These are phyloP conservation scores for Amblyjoppa proteus DNA, from an alignment of 2,888 invertebrate species.

Conservation along the genomic window DNA sequence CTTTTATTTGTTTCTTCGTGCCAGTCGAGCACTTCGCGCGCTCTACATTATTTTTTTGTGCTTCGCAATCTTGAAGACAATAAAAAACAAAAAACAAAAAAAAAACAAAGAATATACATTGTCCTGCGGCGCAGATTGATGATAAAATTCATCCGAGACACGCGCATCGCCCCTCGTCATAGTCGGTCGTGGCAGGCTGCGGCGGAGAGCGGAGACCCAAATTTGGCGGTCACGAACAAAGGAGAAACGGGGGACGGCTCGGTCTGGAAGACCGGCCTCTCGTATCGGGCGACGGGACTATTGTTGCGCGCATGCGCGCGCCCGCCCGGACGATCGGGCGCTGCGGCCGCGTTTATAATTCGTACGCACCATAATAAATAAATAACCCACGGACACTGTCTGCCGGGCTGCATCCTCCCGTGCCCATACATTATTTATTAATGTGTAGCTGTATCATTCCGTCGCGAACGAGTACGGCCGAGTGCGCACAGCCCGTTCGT, in stretches of 20 bases:
- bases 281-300: conserved; percentile 14
- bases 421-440: conserved; percentile 39
- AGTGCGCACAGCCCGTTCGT: not conserved
- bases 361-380: conserved; percentile 12
- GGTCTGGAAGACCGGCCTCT: conserved; percentile 3
- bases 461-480: not conserved
- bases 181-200: not conserved
- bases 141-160: conserved; percentile 7
- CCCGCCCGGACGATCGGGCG: conserved; percentile 9
- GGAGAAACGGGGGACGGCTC: not conserved
- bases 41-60: not conserved
- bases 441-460: conserved; percentile 4
- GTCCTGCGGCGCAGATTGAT: not conserved
- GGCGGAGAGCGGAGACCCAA: conserved; percentile 3
- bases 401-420: conserved; percentile 16
- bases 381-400: conserved; percentile 23
- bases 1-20: not conserved
- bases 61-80: not conserved
- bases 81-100: no score
- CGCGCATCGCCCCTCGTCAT: not conserved
- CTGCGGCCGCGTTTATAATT: conserved; percentile 14
- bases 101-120: not conserved
- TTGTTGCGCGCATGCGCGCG: conserved; percentile 16
- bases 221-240: conserved; percentile 14
- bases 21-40: not conserved